Percentiles rank a stretch among this genome's conserved stretches.
Evolutionary conservation across 1,140 invertebrate genomes (phyloP).

Genomic region (Muscidifurax raptorellus): DNA sequence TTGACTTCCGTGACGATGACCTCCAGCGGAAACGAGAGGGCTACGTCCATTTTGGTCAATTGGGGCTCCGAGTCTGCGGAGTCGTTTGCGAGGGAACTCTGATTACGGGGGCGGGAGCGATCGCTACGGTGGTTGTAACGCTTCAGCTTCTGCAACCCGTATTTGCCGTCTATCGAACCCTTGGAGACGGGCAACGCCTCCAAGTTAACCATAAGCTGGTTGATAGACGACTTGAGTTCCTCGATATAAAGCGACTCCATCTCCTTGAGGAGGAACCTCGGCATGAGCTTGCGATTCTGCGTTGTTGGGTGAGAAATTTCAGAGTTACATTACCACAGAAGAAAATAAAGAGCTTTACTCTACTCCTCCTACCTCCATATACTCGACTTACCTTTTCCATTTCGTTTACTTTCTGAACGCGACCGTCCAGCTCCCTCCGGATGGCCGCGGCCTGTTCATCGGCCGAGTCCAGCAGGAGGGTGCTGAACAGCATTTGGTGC

Average conservation of each 20-base stretch:
- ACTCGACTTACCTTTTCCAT: conserved; percentile 92
- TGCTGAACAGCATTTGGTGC: conserved; percentile 99
- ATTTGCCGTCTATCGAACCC: conserved; percentile 97
- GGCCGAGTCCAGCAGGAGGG: conserved; percentile 97
- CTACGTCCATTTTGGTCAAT: conserved; percentile 97
- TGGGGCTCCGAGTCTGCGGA: conserved; percentile 93
- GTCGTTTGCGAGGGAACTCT: conserved; percentile 94
- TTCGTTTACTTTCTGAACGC: conserved; percentile 96
- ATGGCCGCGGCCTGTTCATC: conserved; percentile 99
- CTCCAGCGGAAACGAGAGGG: conserved; percentile 96
- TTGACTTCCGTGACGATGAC: conserved; percentile 99
- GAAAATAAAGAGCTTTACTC: too few species aligned
- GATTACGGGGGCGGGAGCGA: conserved; percentile 77
- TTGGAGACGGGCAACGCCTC: conserved; percentile 99
- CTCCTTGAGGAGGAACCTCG: conserved; percentile 99
- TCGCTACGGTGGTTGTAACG: conserved; percentile 89
- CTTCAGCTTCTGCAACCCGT: conserved; percentile 95
- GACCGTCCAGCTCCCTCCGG: conserved; percentile 96
- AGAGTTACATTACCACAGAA: too few species aligned
- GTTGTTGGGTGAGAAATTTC: too few species aligned
- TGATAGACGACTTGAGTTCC: conserved; percentile 98
- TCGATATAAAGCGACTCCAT: conserved; percentile 99
- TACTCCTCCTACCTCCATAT: background rate
- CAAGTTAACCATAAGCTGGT: conserved; percentile 98
- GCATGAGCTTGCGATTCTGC: conserved; percentile 97